These are phyloP conservation scores for Busseola fusca DNA, from an alignment of 2,888 invertebrate species.

Conservation along the genomic window DNA sequence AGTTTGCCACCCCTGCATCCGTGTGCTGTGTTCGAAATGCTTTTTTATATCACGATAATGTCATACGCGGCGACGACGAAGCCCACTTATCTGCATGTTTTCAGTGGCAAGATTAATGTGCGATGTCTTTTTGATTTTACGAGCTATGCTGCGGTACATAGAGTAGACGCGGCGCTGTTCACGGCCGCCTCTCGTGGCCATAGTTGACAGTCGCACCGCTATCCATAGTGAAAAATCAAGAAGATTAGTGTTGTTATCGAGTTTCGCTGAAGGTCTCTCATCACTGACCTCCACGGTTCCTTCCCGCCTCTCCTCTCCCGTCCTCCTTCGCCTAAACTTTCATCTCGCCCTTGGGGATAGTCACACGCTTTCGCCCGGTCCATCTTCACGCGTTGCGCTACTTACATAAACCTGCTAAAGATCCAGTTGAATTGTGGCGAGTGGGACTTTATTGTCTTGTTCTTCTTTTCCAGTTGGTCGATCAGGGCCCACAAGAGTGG, in stretches of 20 bases:
- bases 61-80: conserved; percentile 71
- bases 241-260: conserved; percentile 78
- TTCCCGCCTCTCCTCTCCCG: conserved; percentile 62
- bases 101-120: conserved; percentile 82
- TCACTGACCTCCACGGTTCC: conserved; percentile 73
- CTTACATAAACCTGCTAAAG: conserved; percentile 84
- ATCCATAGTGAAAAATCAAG: conserved; percentile 86
- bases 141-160: conserved; percentile 80
- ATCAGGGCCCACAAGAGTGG: conserved; percentile 89
- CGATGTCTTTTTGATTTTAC: conserved; percentile 88
- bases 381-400: conserved; percentile 87
- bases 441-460: conserved; percentile 88
- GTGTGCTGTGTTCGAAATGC: conserved; percentile 83
- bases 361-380: conserved; percentile 86
- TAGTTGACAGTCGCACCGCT: conserved; percentile 77
- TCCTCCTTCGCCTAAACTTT: conserved; percentile 68
- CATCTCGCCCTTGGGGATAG: conserved; percentile 83
- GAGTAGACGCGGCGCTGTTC: conserved; percentile 68
- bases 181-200: conserved; percentile 68
- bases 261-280: conserved; percentile 89
- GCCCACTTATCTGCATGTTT: conserved; percentile 83
- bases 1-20: conserved; percentile 83
- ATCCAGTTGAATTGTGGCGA: conserved; percentile 81
- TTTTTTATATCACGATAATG: conserved; percentile 72
- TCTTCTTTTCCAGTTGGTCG: conserved; percentile 89